These are phyloP conservation scores for Probosciger aterrimus DNA, from an alignment of 2,113 vertebrate species.

Conservation along the genomic window DNA sequence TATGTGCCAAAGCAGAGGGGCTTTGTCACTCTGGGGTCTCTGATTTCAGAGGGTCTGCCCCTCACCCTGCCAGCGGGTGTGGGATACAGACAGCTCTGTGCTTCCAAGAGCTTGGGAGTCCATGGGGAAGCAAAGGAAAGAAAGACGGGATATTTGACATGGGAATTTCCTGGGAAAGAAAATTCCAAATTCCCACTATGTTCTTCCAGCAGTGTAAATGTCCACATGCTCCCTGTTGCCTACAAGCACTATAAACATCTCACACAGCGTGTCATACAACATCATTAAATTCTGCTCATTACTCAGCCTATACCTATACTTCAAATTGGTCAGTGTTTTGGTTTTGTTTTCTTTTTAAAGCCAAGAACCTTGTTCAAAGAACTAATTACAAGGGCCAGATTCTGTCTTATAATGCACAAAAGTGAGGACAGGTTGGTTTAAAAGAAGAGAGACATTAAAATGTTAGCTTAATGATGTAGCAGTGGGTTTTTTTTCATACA, in stretches of 20 bases:
- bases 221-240: not conserved
- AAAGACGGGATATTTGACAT: not conserved
- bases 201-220: not conserved
- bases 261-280: fast-evolving
- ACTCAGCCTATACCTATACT: not conserved
- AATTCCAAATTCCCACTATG: not conserved
- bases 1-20: fast-evolving
- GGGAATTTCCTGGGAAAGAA: not conserved
- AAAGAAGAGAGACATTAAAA: constrained; percentile 34
- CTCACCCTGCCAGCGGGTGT: not conserved
- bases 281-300: not conserved
- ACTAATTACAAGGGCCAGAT: not conserved
- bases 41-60: not conserved
- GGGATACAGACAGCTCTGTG: not conserved
- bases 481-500: not conserved
- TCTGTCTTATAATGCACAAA: constrained; percentile 41
- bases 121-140: not conserved
- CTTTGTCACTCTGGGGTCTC: not conserved
- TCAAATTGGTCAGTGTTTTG: not conserved
- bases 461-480: constrained; percentile 41
- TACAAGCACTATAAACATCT: not conserved
- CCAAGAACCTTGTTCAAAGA: not conserved
- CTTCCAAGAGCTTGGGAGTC: not conserved
- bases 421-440: constrained; percentile 47
- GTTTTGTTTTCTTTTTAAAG: not conserved